Conservation (phyloP, 1,140 invertebrate genomes). For the Manduca sexta region DNA sequence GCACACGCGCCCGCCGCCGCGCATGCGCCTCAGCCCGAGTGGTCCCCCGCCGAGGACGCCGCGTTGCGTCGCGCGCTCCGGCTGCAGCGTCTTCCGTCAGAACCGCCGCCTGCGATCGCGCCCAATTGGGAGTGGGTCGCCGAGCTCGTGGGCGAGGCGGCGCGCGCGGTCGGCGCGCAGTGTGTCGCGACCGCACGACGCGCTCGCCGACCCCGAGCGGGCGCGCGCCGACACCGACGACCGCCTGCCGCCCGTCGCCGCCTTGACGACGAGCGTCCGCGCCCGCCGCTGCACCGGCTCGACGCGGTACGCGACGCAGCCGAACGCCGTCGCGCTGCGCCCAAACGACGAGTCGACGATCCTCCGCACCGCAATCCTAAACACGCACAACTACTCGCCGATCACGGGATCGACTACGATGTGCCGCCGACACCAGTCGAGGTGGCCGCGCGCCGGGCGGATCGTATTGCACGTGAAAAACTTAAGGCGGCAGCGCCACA, state of each 20-base stretch:
- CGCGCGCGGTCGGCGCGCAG: conserved; percentile 90
- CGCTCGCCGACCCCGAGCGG: conserved; percentile 91
- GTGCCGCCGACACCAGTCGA: conserved; percentile 87
- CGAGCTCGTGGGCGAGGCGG: conserved; percentile 91
- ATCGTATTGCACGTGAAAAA: conserved; percentile 89
- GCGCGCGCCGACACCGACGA: conserved; percentile 87
- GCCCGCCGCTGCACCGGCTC: conserved; percentile 76
- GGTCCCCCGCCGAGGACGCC: conserved; percentile 95
- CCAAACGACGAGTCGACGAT: conserved; percentile 81
- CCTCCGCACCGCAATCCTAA: conserved; percentile 88
- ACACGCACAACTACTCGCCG: conserved; percentile 86
- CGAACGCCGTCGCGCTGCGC: conserved; percentile 79
- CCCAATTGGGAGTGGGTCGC: conserved; percentile 96
- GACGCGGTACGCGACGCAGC: conserved; percentile 85
- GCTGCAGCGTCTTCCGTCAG: conserved; percentile 75
- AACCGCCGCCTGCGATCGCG: conserved; percentile 78
- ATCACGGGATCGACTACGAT: conserved; percentile 91
- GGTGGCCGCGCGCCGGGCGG: conserved; percentile 87
- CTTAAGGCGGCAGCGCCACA: conserved; percentile 51
- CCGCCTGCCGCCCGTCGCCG: conserved; percentile 74
- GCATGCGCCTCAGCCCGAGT: conserved; percentile 82
- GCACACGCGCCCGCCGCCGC: conserved; percentile 53
- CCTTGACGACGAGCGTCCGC: conserved; percentile 72
- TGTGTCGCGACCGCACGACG: conserved; percentile 89
- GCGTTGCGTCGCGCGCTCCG: conserved; percentile 88